These are phyloP conservation scores for Epinephelus moara DNA, from an alignment of 2,113 vertebrate genomes.

Conservation along the genomic window DNA sequence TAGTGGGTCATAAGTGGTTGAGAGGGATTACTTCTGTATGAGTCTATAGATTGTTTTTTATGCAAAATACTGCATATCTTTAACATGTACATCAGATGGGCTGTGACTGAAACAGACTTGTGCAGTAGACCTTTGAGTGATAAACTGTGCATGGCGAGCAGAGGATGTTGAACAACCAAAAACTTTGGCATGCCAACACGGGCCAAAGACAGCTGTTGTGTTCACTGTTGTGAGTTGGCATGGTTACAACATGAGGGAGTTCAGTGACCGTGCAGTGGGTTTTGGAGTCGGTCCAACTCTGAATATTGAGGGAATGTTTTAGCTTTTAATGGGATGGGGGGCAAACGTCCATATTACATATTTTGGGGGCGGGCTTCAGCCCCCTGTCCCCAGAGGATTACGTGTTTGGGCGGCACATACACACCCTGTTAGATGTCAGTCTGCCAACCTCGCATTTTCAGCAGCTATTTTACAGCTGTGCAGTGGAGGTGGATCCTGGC, in stretches of 20 bases:
- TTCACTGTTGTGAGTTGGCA: background rate
- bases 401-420: background rate
- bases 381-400: too few relatives aligned
- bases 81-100: too few relatives aligned
- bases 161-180: background rate
- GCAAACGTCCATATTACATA: too few relatives aligned
- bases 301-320: background rate
- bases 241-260: background rate
- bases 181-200: background rate
- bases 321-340: too few relatives aligned
- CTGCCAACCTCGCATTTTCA: too few relatives aligned
- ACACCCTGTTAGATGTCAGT: background rate
- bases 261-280: background rate
- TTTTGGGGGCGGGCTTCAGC: background rate
- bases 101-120: too few relatives aligned
- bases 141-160: too few relatives aligned
- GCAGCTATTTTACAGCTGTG: background rate
- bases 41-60: too few relatives aligned
- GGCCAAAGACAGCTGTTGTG: background rate
- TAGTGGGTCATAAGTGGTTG: too few relatives aligned
- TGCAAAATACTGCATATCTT: too few relatives aligned
- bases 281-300: background rate
- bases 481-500: too few relatives aligned
- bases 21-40: too few relatives aligned
- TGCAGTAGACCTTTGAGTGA: background rate